Base-by-base conservation (phyloP, 1,140 invertebrate species). In the Phenacoccus solenopsis region DNA sequence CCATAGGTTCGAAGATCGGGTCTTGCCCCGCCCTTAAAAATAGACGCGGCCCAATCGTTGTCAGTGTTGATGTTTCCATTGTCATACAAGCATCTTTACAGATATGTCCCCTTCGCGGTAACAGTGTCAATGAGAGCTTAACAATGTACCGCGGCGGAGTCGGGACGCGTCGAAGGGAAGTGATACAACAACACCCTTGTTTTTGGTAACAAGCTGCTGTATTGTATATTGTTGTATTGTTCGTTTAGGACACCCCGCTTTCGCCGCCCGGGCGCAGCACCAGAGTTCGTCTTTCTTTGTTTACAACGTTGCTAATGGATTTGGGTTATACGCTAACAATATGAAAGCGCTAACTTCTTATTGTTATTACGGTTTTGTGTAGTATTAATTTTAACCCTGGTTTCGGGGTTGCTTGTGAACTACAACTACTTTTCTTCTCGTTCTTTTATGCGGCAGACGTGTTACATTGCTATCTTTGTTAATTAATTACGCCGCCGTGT, bases 21-120 rank as follows among this genome's bases (percentile, higher is more conserved):
- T 71, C 70, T 71, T 67, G 70, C 70, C 70, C 70, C 70, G 70
- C 70, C 70, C 35, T 24, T 59, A 59, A 70, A 70, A 70, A 69
- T 56, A 38, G 69, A 56, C 69, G 69, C 69, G 56, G 69, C 56
- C 69, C 69, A 70, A 70, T 64, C 59, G 25, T 64, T 64, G 59
- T 64, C 59, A 64, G 59, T 64, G 59, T 64, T 64, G 25, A 64
- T 64, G 59, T 64, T 64, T 64, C 59, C 59, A 64, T 64, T 64
- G 59, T 64, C 59, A 64, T 64, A 64, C 59, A 64, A 64, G 59
- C 59, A 64, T 64, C 59, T 64, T 64, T 64, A 64, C 59, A 64
- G 59, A 64, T 64, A 35, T 68, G 20, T 68, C 30, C 28, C 67
- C 20, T 28, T 68, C 67, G 28, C 67, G 20, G 10, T 25, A 64